phyloP scores from a whole-genome alignment of 1,140 invertebrate species.

The Drosophila guanche region DNA sequence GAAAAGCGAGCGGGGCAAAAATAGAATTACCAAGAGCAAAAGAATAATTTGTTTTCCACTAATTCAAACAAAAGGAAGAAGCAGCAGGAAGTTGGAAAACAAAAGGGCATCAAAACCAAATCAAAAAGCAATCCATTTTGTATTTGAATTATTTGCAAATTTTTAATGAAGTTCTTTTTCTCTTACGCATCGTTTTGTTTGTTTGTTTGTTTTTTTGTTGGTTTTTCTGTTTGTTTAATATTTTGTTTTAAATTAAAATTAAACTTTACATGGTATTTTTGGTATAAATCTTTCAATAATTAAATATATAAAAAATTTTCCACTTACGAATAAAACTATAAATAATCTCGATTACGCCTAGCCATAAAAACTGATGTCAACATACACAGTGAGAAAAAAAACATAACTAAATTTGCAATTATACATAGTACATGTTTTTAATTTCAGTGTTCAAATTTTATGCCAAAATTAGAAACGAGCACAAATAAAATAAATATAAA shows the following conservation, averaged over 20 bases:
- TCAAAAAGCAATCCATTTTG: slow-evolving; percentile 60
- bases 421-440: slow-evolving; percentile 26
- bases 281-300: slow-evolving; percentile 80
- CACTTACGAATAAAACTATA: slow-evolving; percentile 63
- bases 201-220: slow-evolving; percentile 36
- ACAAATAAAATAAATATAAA: slow-evolving; percentile 54
- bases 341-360: slow-evolving; percentile 64
- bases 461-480: slow-evolving; percentile 52
- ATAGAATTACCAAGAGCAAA: neutral
- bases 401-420: slow-evolving; percentile 62
- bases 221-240: slow-evolving; percentile 46
- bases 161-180: slow-evolving; percentile 74
- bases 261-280: slow-evolving; percentile 81
- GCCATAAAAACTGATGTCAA: slow-evolving; percentile 71
- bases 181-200: slow-evolving; percentile 66
- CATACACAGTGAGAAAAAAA: slow-evolving; percentile 62
- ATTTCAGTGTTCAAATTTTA: slow-evolving; percentile 35
- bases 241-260: slow-evolving; percentile 69
- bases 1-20: slow-evolving; percentile 1
- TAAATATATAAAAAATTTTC: slow-evolving; percentile 77
- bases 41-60: slow-evolving; percentile 34
- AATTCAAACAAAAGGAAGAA: slow-evolving; percentile 41
- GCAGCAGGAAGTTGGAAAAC: slow-evolving; percentile 35
- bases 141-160: slow-evolving; percentile 75
- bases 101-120: slow-evolving; percentile 36